phyloP scores from a whole-genome alignment of 1,140 invertebrate genomes.

The Drosophila tani region DNA sequence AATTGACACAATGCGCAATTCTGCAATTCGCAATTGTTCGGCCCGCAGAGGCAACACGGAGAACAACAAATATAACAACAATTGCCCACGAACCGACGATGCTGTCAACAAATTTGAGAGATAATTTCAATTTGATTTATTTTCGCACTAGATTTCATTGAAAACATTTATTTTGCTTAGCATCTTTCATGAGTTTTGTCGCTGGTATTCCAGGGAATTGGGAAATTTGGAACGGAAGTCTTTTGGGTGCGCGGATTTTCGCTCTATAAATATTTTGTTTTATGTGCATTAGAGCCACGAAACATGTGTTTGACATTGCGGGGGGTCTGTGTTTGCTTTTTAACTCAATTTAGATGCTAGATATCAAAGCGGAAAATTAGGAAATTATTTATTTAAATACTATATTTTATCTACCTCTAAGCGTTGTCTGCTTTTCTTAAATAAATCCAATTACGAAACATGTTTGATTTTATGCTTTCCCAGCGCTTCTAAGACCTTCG shows the following conservation, averaged over 20 bases:
- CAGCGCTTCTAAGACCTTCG: not conserved
- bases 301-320: conserved; percentile 41
- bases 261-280: conserved; percentile 38
- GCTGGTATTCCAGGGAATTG: conserved; percentile 21
- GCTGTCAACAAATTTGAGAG: conserved; percentile 44
- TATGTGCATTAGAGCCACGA: conserved; percentile 19
- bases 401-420: not conserved
- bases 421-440: not conserved
- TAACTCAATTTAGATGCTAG: not conserved
- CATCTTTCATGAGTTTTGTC: conserved; percentile 20
- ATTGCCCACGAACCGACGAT: conserved; percentile 17
- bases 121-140: conserved; percentile 60
- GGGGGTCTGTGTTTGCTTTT: conserved; percentile 14
- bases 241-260: conserved; percentile 26
- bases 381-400: not conserved
- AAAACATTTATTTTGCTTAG: conserved; percentile 27
- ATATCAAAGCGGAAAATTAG: not conserved
- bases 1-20: conserved; percentile 69
- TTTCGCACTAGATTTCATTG: conserved; percentile 55
- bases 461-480: not conserved
- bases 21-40: conserved; percentile 51
- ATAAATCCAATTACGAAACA: not conserved
- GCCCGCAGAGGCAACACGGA: conserved; percentile 20
- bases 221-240: conserved; percentile 47
- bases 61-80: conserved; percentile 3